Conservation (phyloP, 2,797 vertebrate species). For the Microctenopoma steveboyesi region DNA sequence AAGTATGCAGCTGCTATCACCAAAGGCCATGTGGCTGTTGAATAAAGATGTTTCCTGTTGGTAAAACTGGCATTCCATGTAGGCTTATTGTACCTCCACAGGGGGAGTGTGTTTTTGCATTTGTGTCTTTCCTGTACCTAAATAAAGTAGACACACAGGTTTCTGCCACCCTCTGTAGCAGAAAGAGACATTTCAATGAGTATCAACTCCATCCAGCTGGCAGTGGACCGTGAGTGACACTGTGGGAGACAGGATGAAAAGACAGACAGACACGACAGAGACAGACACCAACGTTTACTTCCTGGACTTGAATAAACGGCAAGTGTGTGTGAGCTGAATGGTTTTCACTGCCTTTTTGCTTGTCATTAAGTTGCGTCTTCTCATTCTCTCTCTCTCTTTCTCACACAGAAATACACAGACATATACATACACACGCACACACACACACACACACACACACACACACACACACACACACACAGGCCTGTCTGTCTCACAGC, state of each 20-base stretch:
- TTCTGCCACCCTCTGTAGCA: constrained; percentile 39
- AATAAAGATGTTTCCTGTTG: constrained; percentile 67
- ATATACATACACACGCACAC: background rate
- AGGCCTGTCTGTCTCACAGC: constrained; percentile 26
- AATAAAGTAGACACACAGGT: constrained; percentile 42
- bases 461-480: constrained; percentile 12
- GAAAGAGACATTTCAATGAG: constrained; percentile 59
- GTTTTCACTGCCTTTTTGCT: constrained; percentile 63
- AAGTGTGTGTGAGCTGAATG: constrained; percentile 59
- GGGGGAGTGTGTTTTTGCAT: constrained; percentile 38
- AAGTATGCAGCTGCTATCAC: constrained; percentile 72
- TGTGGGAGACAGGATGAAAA: constrained; percentile 58
- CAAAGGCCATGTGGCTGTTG: constrained; percentile 72
- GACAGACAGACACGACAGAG: constrained; percentile 54
- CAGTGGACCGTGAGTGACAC: constrained; percentile 44
- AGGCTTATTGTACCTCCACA: constrained; percentile 65
- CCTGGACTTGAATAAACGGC: constrained; percentile 58
- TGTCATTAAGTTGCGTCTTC: constrained; percentile 48
- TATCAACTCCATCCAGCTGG: constrained; percentile 49
- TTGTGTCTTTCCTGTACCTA: constrained; percentile 44
- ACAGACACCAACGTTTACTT: constrained; percentile 56
- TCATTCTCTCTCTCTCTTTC: constrained; percentile 2
- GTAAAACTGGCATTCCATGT: constrained; percentile 60
- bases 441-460: constrained; percentile 9
- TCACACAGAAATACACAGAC: constrained; percentile 12